Base-by-base conservation (phyloP, 2,888 invertebrate species). In the Chromoteleia sp. region DNA sequence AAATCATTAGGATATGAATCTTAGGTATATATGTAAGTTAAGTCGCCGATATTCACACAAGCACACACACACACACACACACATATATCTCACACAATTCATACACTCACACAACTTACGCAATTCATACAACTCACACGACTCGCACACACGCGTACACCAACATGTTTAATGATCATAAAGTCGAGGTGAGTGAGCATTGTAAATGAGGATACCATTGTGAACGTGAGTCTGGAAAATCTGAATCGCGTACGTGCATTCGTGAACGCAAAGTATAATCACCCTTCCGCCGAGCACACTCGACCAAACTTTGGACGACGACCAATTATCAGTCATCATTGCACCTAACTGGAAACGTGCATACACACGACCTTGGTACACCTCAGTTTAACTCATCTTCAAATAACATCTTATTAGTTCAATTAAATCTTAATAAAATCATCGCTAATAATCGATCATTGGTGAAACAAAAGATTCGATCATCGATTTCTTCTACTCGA, bases 31-130 rank as follows among this genome's bases (percentile, higher is more conserved):
- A 74, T 58, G 61, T 81, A 79, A 71, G 75, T 76, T 74, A 79
- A 82, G 70, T 71, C 65, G 78, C 71, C 79, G 79, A 79, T 79
- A 71, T 61, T 45, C n/a, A n/a, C n/a, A n/a, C n/a, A n/a, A n/a
- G n/a, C n/a, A n/a, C n/a, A n/a, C n/a, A n/a, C n/a, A n/a, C n/a
- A n/a, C n/a, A n/a, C n/a, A n/a, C n/a, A n/a, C n/a, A n/a, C n/a
- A n/a, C n/a, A n/a, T n/a, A n/a, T n/a, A n/a, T n/a, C n/a, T n/a
- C n/a, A n/a, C n/a, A n/a, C n/a, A n/a, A n/a, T n/a, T n/a, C n/a
- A n/a, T n/a, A n/a, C n/a, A n/a, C n/a, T n/a, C n/a, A n/a, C n/a
- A n/a, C n/a, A n/a, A n/a, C n/a, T n/a, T n/a, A n/a, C n/a, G n/a
- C n/a, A n/a, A n/a, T n/a, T n/a, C n/a, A n/a, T n/a, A n/a, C n/a